phyloP scores from a whole-genome alignment of 2,888 invertebrate species.

The Troglohyphantes excavatus region DNA sequence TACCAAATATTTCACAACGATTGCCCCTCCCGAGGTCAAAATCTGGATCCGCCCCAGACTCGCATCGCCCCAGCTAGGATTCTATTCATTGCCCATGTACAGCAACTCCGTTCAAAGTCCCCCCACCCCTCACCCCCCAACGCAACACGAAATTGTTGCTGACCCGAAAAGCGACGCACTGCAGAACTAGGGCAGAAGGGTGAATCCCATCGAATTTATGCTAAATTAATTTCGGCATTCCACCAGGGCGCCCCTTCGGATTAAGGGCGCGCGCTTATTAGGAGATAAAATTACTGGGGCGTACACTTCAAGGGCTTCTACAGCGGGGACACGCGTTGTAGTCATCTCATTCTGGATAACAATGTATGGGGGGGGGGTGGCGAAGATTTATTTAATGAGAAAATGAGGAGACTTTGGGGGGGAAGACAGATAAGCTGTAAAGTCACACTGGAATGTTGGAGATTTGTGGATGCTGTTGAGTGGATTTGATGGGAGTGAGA shows the following conservation, averaged over 20 bases:
- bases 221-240: conserved; percentile 42
- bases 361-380: background rate
- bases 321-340: background rate
- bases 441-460: background rate
- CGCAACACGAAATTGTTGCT: background rate
- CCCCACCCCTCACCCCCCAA: background rate
- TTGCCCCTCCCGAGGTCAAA: too few relatives aligned
- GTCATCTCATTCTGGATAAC: background rate
- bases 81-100: too few relatives aligned
- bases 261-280: conserved; percentile 7
- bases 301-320: too few relatives aligned
- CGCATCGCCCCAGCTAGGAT: too few relatives aligned
- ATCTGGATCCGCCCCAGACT: too few relatives aligned
- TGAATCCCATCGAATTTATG: background rate
- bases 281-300: conserved; percentile 39
- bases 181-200: background rate
- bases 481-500: background rate
- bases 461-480: background rate
- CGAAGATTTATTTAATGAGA: conserved; percentile 9
- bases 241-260: background rate
- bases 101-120: too few relatives aligned
- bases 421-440: background rate
- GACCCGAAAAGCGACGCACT: background rate
- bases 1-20: too few relatives aligned
- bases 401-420: conserved; percentile 1